phyloP scores from a whole-genome alignment of 2,888 invertebrate genomes.

The Drosophila hamatofila region DNA sequence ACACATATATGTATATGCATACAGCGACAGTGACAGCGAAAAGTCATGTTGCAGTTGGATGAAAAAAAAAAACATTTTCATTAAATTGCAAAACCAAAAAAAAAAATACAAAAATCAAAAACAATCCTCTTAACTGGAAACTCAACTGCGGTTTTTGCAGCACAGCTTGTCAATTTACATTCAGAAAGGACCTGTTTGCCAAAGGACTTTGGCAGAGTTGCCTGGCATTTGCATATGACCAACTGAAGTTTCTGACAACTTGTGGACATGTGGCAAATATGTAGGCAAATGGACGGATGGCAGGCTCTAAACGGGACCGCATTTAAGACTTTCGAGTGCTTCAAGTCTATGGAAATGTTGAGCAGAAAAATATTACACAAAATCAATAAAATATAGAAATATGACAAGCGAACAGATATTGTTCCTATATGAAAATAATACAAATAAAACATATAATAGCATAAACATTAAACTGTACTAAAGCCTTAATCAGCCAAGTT shows the following conservation, averaged over 20 bases:
- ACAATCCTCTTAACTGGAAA: conserved; percentile 18
- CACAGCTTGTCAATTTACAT: conserved; percentile 51
- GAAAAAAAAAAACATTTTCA: conserved; percentile 31
- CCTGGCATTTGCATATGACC: conserved; percentile 59
- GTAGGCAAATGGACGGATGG: neutral
- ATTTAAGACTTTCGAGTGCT: neutral
- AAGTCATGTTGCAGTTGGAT: conserved; percentile 39
- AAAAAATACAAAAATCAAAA: neutral
- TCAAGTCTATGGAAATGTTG: neutral
- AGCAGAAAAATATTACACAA: neutral
- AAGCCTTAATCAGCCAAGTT: neutral
- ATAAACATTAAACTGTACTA: neutral
- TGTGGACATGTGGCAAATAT: conserved; percentile 24
- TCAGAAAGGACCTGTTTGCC: conserved; percentile 22
- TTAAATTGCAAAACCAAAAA: conserved; percentile 3
- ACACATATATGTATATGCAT: neutral
- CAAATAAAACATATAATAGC: too few relatives aligned
- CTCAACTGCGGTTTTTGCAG: conserved; percentile 37
- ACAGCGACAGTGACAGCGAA: conserved; percentile 38
- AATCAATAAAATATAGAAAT: neutral
- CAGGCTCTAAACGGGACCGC: too few relatives aligned
- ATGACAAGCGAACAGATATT: neutral
- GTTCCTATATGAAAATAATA: too few relatives aligned
- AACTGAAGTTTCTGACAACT: conserved; percentile 5
- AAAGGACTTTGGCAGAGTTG: conserved; percentile 40